Evolutionary conservation across 2,888 invertebrate genomes (phyloP).

Genomic region (Caenorhabditis sp.): DNA sequence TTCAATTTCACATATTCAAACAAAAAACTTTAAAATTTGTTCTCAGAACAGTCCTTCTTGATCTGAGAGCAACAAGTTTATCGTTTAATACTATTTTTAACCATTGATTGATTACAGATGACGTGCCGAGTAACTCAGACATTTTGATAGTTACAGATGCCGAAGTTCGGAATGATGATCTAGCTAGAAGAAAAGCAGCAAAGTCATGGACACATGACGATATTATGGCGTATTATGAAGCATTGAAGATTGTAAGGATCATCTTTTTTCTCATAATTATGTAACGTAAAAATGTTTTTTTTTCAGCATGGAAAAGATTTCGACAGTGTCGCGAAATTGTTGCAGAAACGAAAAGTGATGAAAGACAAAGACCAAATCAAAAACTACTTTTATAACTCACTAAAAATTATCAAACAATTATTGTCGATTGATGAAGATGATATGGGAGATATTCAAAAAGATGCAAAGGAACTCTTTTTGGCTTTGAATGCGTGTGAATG

Average conservation of each 20-base stretch:
- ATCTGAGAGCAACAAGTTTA: no score
- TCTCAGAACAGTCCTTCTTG: no score
- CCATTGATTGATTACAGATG: no score
- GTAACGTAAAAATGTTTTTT: no score
- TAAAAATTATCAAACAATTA: conserved; percentile 47
- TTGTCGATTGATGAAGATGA: conserved; percentile 30
- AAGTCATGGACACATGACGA: conserved; percentile 41
- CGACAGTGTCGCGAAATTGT: conserved; percentile 48
- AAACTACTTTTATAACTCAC: conserved; percentile 61
- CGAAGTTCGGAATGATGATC: neutral
- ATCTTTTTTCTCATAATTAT: neutral
- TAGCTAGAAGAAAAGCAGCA: conserved; percentile 2
- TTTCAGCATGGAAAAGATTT: conserved; percentile 65
- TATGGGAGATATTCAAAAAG: conserved; percentile 38
- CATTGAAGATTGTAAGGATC: conserved; percentile 35
- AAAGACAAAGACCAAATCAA: conserved; percentile 59
- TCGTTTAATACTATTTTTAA: no score
- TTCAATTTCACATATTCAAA: no score
- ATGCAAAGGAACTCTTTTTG: conserved; percentile 61
- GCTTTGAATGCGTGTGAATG: conserved; percentile 63
- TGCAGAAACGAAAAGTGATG: conserved; percentile 54
- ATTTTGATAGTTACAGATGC: neutral
- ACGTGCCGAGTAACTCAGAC: no score
- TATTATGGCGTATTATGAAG: conserved; percentile 40
- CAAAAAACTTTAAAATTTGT: no score